A percentile compares a stretch with the other conserved stretches of the same genome.
phyloP scores from a whole-genome alignment of 2,113 vertebrate genomes.

The Dasyornis broadbenti region DNA sequence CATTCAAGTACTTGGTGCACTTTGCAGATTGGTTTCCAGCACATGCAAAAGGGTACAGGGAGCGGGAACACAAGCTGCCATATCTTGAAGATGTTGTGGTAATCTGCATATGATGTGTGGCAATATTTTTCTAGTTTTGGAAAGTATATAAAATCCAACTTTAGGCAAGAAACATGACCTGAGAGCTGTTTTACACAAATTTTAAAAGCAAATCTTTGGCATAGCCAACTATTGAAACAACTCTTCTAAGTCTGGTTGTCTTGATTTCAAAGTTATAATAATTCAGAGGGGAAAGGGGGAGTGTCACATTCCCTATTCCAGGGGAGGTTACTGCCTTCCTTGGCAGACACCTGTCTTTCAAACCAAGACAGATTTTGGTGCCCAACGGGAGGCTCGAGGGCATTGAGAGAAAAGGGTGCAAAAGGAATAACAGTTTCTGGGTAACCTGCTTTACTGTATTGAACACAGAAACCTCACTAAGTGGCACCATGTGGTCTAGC shows the following conservation, averaged over 20 bases:
- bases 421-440: too few relatives aligned
- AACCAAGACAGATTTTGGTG: too few relatives aligned
- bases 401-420: too few relatives aligned
- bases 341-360: too few relatives aligned
- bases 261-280: too few relatives aligned
- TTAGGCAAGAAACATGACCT: neutral
- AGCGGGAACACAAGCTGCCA: neutral
- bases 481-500: too few relatives aligned
- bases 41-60: neutral
- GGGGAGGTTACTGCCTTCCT: too few relatives aligned
- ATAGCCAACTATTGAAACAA: neutral
- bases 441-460: too few relatives aligned
- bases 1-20: neutral
- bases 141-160: neutral
- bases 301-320: too few relatives aligned
- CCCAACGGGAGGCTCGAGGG: too few relatives aligned
- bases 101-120: neutral
- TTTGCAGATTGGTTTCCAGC: neutral
- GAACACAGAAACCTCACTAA: too few relatives aligned
- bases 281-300: too few relatives aligned
- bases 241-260: neutral
- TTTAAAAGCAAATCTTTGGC: neutral
- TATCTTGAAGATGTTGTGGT: neutral
- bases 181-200: neutral
- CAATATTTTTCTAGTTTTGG: neutral